Base-by-base conservation (phyloP, 2,113 vertebrate species). In the Candoia aspera region DNA sequence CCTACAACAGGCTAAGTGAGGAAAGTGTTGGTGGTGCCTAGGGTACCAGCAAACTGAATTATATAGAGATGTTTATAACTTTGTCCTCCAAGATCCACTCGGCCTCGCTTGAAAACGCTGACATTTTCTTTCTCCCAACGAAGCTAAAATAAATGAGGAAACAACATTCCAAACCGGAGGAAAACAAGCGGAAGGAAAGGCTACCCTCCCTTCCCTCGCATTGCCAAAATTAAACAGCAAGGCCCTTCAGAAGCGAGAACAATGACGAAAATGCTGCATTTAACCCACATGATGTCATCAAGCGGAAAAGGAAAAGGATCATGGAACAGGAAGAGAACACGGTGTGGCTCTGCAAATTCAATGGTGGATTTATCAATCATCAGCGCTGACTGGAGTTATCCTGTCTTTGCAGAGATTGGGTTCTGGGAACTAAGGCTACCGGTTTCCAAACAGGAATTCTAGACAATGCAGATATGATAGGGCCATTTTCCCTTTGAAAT, bases 241-340 rank as follows among this genome's bases (percentile, higher is more conserved):
- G 93, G 86, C 94, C 96, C 95, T 97, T 97, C 93, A 53, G 95
- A 95, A 95, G 90, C 11, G 86, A 93, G 53, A 91, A 29, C 42
- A 90, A 94, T 91, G 92, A 95, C 93, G 96, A 95, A 93, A 93
- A 88, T 89, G 58, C 17, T 90, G 90, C 93, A 87, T 90, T 19
- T 93, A 88, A 92, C 93, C 95, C 93, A 84, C 90, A 94, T 79
- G 87, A 6, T 15, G 1, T 26, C 91, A 87, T 94, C 2, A 21
- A 95, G 29, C 42, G 96, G 95, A 97, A 97, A 96, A 94, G 96
- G 97, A 97, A 96, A 96, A 94, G 79, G 91, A 95, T 94, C 21
- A 17, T 15, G 93, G 94, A 93, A 96, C 96, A n/a, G 96, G 94
- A 97, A 97, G 64, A 88, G 92, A 93, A 95, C 87, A 85, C 59